Conservation (phyloP, 2,113 vertebrate genomes). For the Ellobius talpinus region DNA sequence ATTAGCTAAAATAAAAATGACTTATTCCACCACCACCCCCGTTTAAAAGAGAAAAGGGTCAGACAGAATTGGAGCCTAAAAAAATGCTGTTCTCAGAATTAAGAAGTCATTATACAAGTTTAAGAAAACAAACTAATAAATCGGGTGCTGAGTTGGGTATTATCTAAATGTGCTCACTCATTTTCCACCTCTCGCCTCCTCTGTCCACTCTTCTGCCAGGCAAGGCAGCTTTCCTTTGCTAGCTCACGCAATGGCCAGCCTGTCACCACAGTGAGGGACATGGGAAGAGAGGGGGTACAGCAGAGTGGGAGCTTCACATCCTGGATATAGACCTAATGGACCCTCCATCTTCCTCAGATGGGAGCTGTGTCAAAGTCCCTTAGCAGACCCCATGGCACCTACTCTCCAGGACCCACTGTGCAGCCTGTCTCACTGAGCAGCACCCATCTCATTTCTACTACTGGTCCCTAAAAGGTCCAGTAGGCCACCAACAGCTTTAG, state of each 20-base stretch:
- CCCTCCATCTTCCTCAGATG: not conserved
- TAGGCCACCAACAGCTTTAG: not conserved
- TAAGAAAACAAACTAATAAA: constrained; percentile 31
- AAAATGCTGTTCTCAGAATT: constrained; percentile 26
- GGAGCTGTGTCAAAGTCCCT: no score
- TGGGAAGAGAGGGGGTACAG: not conserved
- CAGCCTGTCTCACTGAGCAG: not conserved
- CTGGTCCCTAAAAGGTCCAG: not conserved
- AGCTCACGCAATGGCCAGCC: not conserved
- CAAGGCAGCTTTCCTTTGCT: not conserved
- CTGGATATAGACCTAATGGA: not conserved
- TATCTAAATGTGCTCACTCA: not conserved
- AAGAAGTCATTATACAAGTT: not conserved
- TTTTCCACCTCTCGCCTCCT: not conserved
- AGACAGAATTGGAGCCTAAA: not conserved
- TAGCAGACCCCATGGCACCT: not conserved
- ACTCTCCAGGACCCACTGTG: not conserved
- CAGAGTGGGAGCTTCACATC: not conserved
- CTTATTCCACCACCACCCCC: not conserved
- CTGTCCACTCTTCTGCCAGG: not conserved
- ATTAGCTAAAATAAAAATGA: not conserved
- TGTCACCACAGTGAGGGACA: not conserved
- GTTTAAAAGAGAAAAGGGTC: not conserved
- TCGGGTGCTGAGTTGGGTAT: not conserved
- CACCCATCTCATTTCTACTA: not conserved